phyloP scores from a whole-genome alignment of 2,888 invertebrate genomes.

The Spicauda simplicius region DNA sequence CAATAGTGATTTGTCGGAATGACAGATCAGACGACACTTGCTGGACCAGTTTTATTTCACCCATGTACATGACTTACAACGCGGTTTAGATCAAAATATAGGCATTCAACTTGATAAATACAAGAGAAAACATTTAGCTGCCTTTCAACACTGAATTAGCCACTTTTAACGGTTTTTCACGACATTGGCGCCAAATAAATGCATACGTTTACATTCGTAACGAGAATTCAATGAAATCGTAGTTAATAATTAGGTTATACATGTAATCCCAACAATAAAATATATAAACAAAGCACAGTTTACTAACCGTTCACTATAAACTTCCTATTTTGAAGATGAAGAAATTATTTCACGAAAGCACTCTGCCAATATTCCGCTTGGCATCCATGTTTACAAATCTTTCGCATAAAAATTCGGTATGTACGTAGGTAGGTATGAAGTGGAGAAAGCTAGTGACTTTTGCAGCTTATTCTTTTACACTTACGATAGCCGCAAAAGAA shows the following conservation, averaged over 20 bases:
- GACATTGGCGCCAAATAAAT: slow-evolving; percentile 83
- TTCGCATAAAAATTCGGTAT: slow-evolving; percentile 68
- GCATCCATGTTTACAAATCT: slow-evolving; percentile 85
- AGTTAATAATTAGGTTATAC: slow-evolving; percentile 43
- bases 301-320: slow-evolving; percentile 55
- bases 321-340: slow-evolving; percentile 43
- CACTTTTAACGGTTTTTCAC: slow-evolving; percentile 74
- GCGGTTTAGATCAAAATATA: slow-evolving; percentile 23
- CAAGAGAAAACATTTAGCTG: slow-evolving; percentile 1
- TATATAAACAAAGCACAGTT: slow-evolving; percentile 17
- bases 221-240: slow-evolving; percentile 43
- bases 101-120: not conserved
- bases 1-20: slow-evolving; percentile 65
- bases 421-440: slow-evolving; percentile 54
- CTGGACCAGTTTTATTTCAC: slow-evolving; percentile 74
- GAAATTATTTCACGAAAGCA: slow-evolving; percentile 40
- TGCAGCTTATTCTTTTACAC: slow-evolving; percentile 64
- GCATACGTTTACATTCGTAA: slow-evolving; percentile 77
- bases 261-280: slow-evolving; percentile 22
- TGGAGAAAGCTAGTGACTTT: slow-evolving; percentile 73
- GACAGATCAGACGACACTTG: slow-evolving; percentile 82
- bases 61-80: slow-evolving; percentile 53
- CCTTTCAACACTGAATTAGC: slow-evolving; percentile 4
- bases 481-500: slow-evolving; percentile 45
- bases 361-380: slow-evolving; percentile 51